A percentile compares a stretch with the other conserved stretches of the same genome.
Conservation (phyloP, 2,113 vertebrate species). For the Saguinus imperator region DNA sequence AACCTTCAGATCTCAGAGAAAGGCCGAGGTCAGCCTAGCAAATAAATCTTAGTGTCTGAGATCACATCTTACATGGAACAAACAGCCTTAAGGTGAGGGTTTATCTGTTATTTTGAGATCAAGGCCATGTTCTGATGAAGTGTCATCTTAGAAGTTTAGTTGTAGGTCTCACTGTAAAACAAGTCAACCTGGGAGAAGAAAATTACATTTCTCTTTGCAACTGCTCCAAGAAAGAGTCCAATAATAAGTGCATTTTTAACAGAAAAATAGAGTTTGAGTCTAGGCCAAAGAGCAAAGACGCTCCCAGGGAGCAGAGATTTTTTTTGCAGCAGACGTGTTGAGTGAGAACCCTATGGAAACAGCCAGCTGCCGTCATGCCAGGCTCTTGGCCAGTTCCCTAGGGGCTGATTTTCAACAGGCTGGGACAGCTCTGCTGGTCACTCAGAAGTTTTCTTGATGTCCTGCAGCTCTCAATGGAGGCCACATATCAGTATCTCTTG, state of each 20-base stretch:
- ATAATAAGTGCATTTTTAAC: background rate
- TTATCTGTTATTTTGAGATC: constrained; percentile 42
- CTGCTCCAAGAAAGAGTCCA: background rate
- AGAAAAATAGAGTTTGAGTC: background rate
- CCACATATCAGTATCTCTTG: background rate
- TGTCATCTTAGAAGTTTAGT: background rate
- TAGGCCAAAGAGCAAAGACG: background rate
- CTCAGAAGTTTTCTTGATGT: background rate
- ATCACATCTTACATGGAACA: constrained; percentile 35
- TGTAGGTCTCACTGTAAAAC: background rate
- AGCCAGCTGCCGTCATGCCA: too few relatives aligned
- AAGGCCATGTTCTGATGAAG: background rate
- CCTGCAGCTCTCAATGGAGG: background rate
- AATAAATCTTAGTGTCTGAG: constrained; percentile 68
- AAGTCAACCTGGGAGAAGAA: background rate
- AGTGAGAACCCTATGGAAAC: background rate
- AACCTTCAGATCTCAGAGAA: constrained; percentile 55
- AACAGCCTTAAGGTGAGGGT: background rate
- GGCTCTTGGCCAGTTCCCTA: background rate
- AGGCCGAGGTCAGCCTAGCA: constrained; percentile 55
- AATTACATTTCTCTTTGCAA: constrained; percentile 23
- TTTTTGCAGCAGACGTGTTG: background rate
- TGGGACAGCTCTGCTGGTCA: background rate
- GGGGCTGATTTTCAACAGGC: background rate
- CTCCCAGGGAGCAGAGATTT: background rate